These are phyloP conservation scores for Lasioglossum calceatum DNA, from an alignment of 2,888 invertebrate genomes.

Conservation along the genomic window DNA sequence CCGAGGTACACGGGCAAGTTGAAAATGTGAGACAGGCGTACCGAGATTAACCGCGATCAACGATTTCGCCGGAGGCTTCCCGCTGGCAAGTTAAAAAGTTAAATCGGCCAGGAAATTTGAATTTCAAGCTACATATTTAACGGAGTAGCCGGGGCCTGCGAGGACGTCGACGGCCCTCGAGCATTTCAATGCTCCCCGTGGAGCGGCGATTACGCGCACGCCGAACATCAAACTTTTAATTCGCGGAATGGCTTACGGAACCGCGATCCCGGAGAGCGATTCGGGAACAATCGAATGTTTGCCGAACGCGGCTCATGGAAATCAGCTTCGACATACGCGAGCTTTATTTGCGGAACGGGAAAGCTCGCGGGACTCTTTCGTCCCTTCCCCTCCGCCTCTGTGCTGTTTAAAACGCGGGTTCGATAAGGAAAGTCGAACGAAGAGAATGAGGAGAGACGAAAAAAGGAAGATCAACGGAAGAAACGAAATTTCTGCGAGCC, in stretches of 20 bases:
- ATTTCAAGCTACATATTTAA: constrained; percentile 16
- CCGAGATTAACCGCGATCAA: not conserved
- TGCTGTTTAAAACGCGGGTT: not conserved
- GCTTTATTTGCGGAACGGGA: constrained; percentile 1
- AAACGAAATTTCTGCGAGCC: constrained; percentile 36
- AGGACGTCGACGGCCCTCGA: not conserved
- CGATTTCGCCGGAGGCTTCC: not conserved
- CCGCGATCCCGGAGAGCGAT: not conserved
- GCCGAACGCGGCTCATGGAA: not conserved
- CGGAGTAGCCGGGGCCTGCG: not conserved
- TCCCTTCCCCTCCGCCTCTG: not conserved
- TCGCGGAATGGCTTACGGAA: not conserved
- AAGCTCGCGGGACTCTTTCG: not conserved
- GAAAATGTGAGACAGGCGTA: not conserved
- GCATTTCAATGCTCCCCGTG: not conserved
- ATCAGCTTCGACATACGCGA: not conserved
- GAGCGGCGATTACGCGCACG: not conserved
- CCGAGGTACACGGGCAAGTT: not conserved
- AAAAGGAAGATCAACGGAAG: not conserved
- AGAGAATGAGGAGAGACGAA: not conserved
- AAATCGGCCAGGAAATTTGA: constrained; percentile 6
- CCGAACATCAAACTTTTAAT: constrained; percentile 11
- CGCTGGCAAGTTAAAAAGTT: not conserved
- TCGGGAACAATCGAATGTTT: constrained; percentile 7
- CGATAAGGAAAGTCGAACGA: not conserved